Evolutionary conservation across 2,113 vertebrate genomes (phyloP), one percentile per base, ranked within the genome.

Genomic region (Nannospalax galili): DNA sequence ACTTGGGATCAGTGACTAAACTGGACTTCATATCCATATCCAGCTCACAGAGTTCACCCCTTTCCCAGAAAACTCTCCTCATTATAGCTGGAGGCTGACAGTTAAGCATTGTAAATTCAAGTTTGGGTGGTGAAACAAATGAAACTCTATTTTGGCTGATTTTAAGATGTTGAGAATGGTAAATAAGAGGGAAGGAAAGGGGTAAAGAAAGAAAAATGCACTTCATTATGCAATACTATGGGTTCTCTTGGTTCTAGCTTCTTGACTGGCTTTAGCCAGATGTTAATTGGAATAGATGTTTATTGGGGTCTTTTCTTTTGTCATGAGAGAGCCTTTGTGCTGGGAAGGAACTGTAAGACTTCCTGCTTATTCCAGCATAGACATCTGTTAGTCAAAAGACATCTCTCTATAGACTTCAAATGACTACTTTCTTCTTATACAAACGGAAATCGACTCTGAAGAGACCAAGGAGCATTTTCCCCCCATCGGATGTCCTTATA

Each of bases 351-450:
- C 93, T 92, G 73, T 65, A 88, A 84, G 95, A 94, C 95, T 97
- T 94, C 96, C 95, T 97, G 96, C 95, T 92, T 92, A 92, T 88
- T 96, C 73, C 81, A 96, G 82, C 88, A 52, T 75, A 90, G 95
- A 96, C 97, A 96, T 97, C 96, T 97, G 97, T 95, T 97, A 95
- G 95, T 96, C 97, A 97, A 96, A 97, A 93, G 90, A 88, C 95
- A 92, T 97, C 93, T 97, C 97, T 97, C 91, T 88, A 73, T 86
- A 96, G 90, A 97, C 97, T 96, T 96, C 96, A 96, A 95, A 97
- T 97, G 93, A 93, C 84, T 95, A 97, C 93, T 97, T 97, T 96
- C 97, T 95, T 96, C 90, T 96, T 45, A 73, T 92, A 91, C 35
- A n/a, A 97, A 93, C 28, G 96, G 97, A 97, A 97, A 96, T 94